Evolutionary conservation across 1,140 invertebrate species (phyloP), one percentile per base, ranked within the genome.

Genomic region (Medauroidea extradentata): DNA sequence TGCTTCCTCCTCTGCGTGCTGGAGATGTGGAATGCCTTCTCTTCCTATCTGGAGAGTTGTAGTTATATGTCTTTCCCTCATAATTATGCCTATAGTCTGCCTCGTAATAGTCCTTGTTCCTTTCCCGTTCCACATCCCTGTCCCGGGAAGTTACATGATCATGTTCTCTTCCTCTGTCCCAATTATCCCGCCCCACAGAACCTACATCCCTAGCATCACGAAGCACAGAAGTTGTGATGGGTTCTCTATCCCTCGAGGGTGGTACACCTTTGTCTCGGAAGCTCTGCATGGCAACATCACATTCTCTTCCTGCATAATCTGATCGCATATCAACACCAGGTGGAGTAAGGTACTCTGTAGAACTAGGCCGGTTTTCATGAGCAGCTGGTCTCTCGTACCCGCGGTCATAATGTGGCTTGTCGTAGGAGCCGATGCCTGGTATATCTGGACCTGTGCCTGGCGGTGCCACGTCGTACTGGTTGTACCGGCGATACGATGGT

Each of bases 41-140:
- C 49, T 51, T 51, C 49, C 16, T 18, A 34, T 51, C 49, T 27
- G 49, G 49, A 2, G 49, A 51, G n/a, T 51, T 51, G 49, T 51
- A 51, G 19, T 8, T 27, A 21, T 34, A 16, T 9, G 27, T 19
- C 1, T 34, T n/a, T 8, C 38, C 24, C 16, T 51, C 49, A 51
- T 51, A 51, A 3, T n/a, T 29, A 4, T 34, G 49, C 9, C 49
- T n/a, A 14, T 51, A 34, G 16, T 51, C 49, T 18, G 1, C 8
- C 24, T 51, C 49, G 24, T 51, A 51, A 16, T 51, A 51, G 18
- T 51, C 49, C 29, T 34, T 34, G 11, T 34, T 34, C 29, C 29
- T 34, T 11, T 34, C 29, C 5, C 29, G 49, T 8, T 7, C 49
- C 18, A 34, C 38, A n/a, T 51, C 49, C 49, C 49, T 51, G 24